Conservation (phyloP, 2,888 invertebrate genomes). For the Drosophila falleni region DNA sequence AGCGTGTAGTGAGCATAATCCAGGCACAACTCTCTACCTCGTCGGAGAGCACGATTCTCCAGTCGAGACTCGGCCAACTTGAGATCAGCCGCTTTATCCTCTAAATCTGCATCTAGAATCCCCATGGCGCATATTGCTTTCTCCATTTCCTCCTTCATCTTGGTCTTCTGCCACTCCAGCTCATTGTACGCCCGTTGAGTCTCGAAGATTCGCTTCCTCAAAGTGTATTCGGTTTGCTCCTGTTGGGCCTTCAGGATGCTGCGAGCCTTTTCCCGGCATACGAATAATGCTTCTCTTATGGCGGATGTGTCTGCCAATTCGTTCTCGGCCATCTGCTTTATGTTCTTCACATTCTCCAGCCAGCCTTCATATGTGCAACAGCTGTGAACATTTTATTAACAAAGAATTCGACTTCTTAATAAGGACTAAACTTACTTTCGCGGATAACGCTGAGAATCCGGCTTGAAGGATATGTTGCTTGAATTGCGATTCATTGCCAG, state of each 20-base stretch:
- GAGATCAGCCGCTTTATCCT: conserved; percentile 90
- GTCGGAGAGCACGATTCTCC: conserved; percentile 92
- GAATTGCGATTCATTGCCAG: conserved; percentile 91
- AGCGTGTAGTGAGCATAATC: conserved; percentile 91
- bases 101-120: conserved; percentile 90
- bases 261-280: conserved; percentile 91
- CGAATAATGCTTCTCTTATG: conserved; percentile 92
- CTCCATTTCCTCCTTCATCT: conserved; percentile 93
- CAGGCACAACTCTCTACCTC: conserved; percentile 91
- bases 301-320: conserved; percentile 92
- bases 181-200: conserved; percentile 94
- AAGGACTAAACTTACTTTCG: conserved; percentile 86
- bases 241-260: conserved; percentile 93
- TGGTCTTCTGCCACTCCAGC: conserved; percentile 92
- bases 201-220: conserved; percentile 95
- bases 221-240: conserved; percentile 93
- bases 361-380: conserved; percentile 92
- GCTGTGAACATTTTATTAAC: conserved; percentile 76
- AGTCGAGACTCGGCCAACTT: conserved; percentile 95
- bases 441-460: conserved; percentile 91
- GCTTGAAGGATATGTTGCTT: conserved; percentile 93
- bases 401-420: neutral
- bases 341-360: conserved; percentile 91
- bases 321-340: conserved; percentile 91
- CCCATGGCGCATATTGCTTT: conserved; percentile 91